Evolutionary conservation across 2,797 vertebrate species (phyloP).

Genomic region (Calcarius lapponicus): DNA sequence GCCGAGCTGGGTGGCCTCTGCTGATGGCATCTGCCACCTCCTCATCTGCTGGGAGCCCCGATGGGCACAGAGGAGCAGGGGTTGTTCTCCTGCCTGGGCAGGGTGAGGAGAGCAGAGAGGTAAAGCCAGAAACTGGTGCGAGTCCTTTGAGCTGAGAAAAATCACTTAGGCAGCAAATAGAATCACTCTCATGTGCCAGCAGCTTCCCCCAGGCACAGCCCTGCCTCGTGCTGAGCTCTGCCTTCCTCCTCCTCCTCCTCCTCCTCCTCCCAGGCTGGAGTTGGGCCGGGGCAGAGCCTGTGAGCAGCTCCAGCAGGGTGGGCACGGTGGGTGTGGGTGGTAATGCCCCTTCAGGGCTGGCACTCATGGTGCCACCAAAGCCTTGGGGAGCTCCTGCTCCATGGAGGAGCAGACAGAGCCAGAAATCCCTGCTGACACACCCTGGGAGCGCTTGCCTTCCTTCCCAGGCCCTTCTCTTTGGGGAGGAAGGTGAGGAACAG

Average conservation of each 20-base stretch:
- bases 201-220: not conserved
- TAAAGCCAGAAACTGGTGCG: not conserved
- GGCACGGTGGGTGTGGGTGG: rapidly evolving
- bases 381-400: not conserved
- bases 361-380: rapidly evolving
- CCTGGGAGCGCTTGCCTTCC: not conserved
- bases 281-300: not conserved
- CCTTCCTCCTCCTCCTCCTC: not conserved
- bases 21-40: not conserved
- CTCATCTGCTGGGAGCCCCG: not conserved
- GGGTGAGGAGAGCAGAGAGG: not conserved
- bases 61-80: not conserved
- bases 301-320: not conserved
- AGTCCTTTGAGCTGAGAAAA: not conserved
- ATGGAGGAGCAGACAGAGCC: not conserved
- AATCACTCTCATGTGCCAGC: rapidly evolving
- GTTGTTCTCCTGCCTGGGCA: rapidly evolving
- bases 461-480: not conserved
- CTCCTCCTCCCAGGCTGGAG: not conserved
- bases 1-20: not conserved
- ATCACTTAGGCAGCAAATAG: not conserved
- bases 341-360: rapidly evolving
- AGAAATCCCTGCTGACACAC: not conserved
- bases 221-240: not conserved
- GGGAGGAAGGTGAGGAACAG: not conserved